These are phyloP conservation scores for Dryocosmus kuriphilus DNA, from an alignment of 2,888 invertebrate species.

Conservation along the genomic window DNA sequence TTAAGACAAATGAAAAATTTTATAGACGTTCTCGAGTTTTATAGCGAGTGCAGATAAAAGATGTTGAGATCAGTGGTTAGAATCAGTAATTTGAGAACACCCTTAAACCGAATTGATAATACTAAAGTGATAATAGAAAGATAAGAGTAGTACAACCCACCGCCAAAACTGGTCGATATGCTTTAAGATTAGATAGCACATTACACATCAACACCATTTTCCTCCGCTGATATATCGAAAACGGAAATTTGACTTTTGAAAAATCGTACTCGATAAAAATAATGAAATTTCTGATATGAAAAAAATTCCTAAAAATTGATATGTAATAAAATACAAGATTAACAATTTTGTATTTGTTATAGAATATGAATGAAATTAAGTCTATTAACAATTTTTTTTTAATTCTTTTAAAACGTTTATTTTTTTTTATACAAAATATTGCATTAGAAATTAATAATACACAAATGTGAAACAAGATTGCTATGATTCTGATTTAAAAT, in stretches of 20 bases:
- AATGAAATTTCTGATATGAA: no score
- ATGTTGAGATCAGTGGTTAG: not conserved
- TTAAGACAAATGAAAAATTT: not conserved
- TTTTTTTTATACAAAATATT: no score
- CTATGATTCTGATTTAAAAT: no score
- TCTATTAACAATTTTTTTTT: no score
- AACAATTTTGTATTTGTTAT: no score
- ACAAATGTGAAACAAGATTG: no score
- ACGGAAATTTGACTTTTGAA: not conserved
- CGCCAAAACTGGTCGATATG: slow-evolving; percentile 14
- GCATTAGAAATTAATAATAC: no score
- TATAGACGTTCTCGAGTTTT: slow-evolving; percentile 1
- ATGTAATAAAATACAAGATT: no score
- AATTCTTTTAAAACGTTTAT: no score
- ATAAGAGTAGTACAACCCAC: not conserved
- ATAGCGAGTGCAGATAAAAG: not conserved
- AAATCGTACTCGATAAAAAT: no score
- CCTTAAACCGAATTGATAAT: slow-evolving; percentile 15
- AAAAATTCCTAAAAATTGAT: no score
- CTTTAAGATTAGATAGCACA: not conserved
- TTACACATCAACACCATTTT: not conserved
- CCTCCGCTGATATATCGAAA: not conserved
- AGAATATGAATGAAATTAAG: no score
- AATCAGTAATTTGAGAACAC: not conserved
- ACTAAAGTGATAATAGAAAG: not conserved